Conservation (phyloP, 1,140 invertebrate genomes). For the Tetranychus urticae region DNA sequence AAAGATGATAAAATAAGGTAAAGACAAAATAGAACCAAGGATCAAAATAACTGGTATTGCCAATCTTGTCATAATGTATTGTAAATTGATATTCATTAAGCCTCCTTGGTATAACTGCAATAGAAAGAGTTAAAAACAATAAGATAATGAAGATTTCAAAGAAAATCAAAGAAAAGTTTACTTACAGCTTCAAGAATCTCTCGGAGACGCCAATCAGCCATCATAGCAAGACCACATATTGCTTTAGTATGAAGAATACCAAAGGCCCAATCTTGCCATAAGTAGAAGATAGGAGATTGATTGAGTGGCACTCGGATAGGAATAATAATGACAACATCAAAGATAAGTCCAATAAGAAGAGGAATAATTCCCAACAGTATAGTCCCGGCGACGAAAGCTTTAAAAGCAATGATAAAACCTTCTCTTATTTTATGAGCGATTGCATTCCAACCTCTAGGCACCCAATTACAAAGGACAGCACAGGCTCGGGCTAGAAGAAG, state of each 20-base stretch:
- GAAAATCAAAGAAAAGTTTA: not conserved
- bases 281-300: constrained; percentile 79
- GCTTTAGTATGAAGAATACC: constrained; percentile 95
- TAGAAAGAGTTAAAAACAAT: not conserved
- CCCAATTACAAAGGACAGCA: constrained; percentile 53
- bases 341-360: constrained; percentile 62
- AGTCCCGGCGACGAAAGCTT: constrained; percentile 37
- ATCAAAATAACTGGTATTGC: constrained; percentile 66
- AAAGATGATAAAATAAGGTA: constrained; percentile 69
- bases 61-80: constrained; percentile 55
- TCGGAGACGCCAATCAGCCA: constrained; percentile 85
- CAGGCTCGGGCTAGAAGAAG: constrained; percentile 57
- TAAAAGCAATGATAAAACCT: constrained; percentile 30
- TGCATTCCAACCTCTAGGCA: constrained; percentile 57
- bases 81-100: constrained; percentile 68
- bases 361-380: constrained; percentile 73
- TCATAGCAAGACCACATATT: constrained; percentile 82
- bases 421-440: constrained; percentile 45
- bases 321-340: constrained; percentile 74
- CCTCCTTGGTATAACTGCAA: constrained; percentile 49
- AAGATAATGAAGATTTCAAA: not conserved
- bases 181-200: constrained; percentile 69
- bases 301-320: constrained; percentile 73
- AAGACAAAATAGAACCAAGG: constrained; percentile 58
- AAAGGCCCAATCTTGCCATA: constrained; percentile 71